Evolutionary conservation across 1,140 invertebrate genomes (phyloP), one percentile per base, ranked within the genome.

Genomic region (Nymphalis io): DNA sequence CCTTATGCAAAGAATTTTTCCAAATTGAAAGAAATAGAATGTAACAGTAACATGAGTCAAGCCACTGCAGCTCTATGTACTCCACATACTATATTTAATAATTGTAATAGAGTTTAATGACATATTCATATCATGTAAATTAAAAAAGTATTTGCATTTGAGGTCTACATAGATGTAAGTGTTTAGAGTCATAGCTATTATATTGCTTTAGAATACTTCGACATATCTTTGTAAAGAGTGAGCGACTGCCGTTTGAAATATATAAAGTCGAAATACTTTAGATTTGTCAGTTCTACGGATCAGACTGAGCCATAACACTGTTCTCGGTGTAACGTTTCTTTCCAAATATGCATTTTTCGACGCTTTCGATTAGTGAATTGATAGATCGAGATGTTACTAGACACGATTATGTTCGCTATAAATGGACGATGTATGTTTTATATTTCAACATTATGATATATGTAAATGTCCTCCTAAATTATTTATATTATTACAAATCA

Each of bases 101-200:
- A 81, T 81, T 83, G 79, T 88, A 88, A 88, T 85, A 85, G 84
- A 89, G 82, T 83, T 89, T 86, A 89, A 88, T 85, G 82, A 88
- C 87, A 89, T 89, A 88, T 88, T 90, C 89, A 91, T 91, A 91
- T 91, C 89, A 91, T 89, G 87, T 91, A 91, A 91, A 89, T 88
- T 88, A 79, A 85, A 87, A 84, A 89, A 91, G 84, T 89, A 89
- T 88, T 90, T 89, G 89, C 89, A 91, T 91, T 91, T 91, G 89
- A 91, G 89, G 87, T 91, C 89, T 89, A 89, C 80, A 85, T 91
- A 91, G 87, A 79, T 89, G 78, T 89, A 91, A 88, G 87, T 84
- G 80, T 87, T 87, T 88, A 89, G 86, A 89, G 85, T 87, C 87
- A 87, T 89, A 91, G 86, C 78, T 89, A 85, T 85, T 83, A 84